These are phyloP conservation scores for Pitta sordida DNA, from an alignment of 2,113 vertebrate genomes.

Conservation along the genomic window DNA sequence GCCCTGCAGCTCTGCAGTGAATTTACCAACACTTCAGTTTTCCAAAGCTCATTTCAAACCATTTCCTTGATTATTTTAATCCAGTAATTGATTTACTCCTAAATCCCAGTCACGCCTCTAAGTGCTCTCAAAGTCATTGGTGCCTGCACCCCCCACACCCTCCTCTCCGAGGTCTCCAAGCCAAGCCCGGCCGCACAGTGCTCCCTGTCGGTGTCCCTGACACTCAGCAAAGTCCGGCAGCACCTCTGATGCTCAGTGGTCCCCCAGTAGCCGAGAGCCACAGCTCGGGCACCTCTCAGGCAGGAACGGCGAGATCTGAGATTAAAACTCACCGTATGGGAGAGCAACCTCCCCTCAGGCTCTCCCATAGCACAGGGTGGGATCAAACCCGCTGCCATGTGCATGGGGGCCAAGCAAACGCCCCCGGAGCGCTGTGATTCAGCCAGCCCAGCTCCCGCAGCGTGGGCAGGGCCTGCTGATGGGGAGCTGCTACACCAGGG, in stretches of 20 bases:
- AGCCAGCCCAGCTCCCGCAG: not conserved
- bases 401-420: not conserved
- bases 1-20: not conserved
- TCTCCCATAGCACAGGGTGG: not conserved
- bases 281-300: not conserved
- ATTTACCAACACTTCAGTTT: not conserved
- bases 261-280: not conserved
- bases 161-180: not conserved
- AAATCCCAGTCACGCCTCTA: not conserved
- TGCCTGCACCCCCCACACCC: not conserved
- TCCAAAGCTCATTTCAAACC: not conserved
- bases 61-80: constrained; percentile 28
- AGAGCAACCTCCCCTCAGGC: not conserved
- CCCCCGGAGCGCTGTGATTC: not conserved
- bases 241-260: not conserved
- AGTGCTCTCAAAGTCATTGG: not conserved
- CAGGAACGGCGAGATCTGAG: not conserved
- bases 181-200: not conserved
- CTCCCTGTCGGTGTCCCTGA: not conserved
- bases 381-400: not conserved
- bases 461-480: not conserved
- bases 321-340: not conserved
- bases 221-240: not conserved
- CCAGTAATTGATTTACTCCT: not conserved
- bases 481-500: accelerated